Conservation (phyloP, 1,140 invertebrate species). For the Phortica variegata region DNA sequence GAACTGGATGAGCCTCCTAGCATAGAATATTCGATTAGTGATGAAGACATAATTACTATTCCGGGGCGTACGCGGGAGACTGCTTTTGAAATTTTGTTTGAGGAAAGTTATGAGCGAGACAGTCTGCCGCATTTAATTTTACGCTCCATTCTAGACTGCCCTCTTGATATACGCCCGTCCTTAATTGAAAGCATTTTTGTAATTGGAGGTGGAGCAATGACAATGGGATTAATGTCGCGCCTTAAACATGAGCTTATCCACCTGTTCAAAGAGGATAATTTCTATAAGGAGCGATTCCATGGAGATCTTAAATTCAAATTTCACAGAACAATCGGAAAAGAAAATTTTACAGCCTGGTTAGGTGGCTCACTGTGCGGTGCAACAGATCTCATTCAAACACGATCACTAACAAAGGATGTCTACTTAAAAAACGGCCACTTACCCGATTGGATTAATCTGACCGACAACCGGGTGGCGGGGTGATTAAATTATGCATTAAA, state of each 20-base stretch:
- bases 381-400: constrained; percentile 73
- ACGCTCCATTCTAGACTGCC: constrained; percentile 76
- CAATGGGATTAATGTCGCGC: constrained; percentile 75
- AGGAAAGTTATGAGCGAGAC: constrained; percentile 79
- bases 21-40: constrained; percentile 70
- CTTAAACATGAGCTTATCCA: constrained; percentile 73
- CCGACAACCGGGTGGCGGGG: constrained; percentile 61
- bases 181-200: constrained; percentile 82
- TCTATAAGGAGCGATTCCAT: constrained; percentile 64
- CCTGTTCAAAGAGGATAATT: constrained; percentile 62
- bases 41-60: constrained; percentile 65
- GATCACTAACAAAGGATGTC: constrained; percentile 73
- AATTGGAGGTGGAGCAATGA: constrained; percentile 80
- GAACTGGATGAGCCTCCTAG: constrained; percentile 60
- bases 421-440: constrained; percentile 70
- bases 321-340: constrained; percentile 74
- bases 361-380: constrained; percentile 84
- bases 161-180: constrained; percentile 70
- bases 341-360: constrained; percentile 84
- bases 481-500: too few relatives aligned
- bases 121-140: constrained; percentile 82
- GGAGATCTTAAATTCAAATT: constrained; percentile 66
- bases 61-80: constrained; percentile 74
- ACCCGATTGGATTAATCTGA: constrained; percentile 80
- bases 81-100: constrained; percentile 80